Evolutionary conservation across 2,113 vertebrate genomes (phyloP).

Genomic region (Siniperca knerii): DNA sequence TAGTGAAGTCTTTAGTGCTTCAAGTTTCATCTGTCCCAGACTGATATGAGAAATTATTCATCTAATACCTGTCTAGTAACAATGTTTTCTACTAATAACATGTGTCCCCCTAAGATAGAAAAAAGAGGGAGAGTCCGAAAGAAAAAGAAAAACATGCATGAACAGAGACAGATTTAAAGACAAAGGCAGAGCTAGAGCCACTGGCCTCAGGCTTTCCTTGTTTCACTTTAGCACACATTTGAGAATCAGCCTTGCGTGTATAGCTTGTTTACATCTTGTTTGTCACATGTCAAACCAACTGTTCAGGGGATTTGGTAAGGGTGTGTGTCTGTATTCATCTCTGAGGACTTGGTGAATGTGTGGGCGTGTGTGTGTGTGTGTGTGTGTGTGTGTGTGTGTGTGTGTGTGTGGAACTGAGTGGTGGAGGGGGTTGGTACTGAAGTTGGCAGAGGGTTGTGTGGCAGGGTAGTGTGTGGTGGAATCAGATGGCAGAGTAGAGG

Average conservation of each 20-base stretch:
- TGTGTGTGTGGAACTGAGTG: slow-evolving; percentile 15
- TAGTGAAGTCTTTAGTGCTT: background rate
- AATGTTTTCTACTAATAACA: background rate
- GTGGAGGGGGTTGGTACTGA: slow-evolving; percentile 2
- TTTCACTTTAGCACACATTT: slow-evolving; percentile 17
- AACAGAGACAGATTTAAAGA: slow-evolving; percentile 3
- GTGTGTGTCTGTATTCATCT: slow-evolving; percentile 18
- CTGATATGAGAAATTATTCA: background rate
- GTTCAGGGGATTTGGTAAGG: background rate
- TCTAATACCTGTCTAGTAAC: background rate
- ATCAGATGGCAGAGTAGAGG: slow-evolving; percentile 46
- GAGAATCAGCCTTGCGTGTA: background rate
- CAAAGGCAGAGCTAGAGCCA: background rate
- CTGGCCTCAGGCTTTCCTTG: slow-evolving; percentile 3
- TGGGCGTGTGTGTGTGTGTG: slow-evolving; percentile 33
- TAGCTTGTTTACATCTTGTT: slow-evolving; percentile 28
- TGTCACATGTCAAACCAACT: slow-evolving; percentile 38
- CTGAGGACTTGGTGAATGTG: background rate
- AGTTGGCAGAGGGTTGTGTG: slow-evolving; percentile 16
- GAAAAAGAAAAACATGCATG: slow-evolving; percentile 18
- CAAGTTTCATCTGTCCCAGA: background rate
- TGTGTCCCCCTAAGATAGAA: background rate
- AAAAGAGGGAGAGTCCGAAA: background rate
- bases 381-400: slow-evolving; percentile 6
- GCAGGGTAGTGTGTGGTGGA: slow-evolving; percentile 17